Base-by-base conservation (phyloP, 2,888 invertebrate genomes). In the Aromia moschata region DNA sequence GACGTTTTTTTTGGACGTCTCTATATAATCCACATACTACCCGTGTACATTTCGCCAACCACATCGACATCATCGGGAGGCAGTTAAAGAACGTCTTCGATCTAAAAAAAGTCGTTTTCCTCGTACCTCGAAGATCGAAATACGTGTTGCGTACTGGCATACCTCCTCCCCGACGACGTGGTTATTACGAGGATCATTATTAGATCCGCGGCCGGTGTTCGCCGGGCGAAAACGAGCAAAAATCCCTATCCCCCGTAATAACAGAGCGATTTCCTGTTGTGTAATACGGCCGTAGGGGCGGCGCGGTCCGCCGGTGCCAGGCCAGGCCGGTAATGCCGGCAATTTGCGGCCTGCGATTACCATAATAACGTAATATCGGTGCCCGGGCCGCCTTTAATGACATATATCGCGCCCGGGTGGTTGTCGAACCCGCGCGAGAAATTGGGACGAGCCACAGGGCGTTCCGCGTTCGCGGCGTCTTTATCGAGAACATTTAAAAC, bases 321-420 rank as follows among this genome's bases (percentile, higher is more conserved):
- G 64, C 53, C 68, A 62, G 71, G 69, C 68, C 73, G 63, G 74
- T 73, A 74, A 73, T 72, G 67, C 64, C 70, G 59, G 72, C 74
- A 74, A 74, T 74, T 74, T 68, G 70, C 56, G 66, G 66, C 66
- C n/a, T 55, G 62, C 69, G 69, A 74, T 74, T 74, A 74, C 73
- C 69, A 70, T 74, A 74, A 74, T 74, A 73, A 74, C 73, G 72
- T 72, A 74, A 74, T 74, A 71, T 73, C 69, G 67, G 61, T 60
- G 69, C 64, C 66, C 65, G 64, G 59, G 63, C 65, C 60, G 61
- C 54, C 62, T 57, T 60, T 70, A 68, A 68, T 70, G 58, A 68
- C 60, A 69, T 37, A 49, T 62, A 65, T 66, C 60, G 54, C 46
- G 45, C 30, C 43, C 56, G 41, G 49, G 20, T 56, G 56, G 56